Percentiles rank a stretch among this genome's conserved stretches.
Conservation (phyloP, 2,888 invertebrate genomes). For the Apotomis turbidana region DNA sequence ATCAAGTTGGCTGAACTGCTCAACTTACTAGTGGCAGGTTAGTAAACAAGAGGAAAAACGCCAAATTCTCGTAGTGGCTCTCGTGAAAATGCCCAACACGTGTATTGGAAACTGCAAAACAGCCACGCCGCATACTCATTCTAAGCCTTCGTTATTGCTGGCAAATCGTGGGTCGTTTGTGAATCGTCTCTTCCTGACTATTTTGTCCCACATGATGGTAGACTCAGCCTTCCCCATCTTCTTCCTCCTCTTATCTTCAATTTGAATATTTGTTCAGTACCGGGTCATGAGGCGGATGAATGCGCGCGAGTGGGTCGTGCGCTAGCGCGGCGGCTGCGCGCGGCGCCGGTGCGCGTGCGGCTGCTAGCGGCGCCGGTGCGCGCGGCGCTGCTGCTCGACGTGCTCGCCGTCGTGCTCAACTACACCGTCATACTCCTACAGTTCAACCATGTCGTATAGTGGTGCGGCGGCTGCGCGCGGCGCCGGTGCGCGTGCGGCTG, state of each 20-base stretch:
- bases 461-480: background rate
- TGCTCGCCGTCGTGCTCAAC: background rate
- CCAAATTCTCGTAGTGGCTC: no score
- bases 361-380: slow-evolving; percentile 12
- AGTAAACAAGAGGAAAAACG: background rate
- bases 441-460: slow-evolving; percentile 9
- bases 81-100: no score
- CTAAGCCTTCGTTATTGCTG: no score
- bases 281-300: background rate
- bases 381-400: background rate
- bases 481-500: slow-evolving; percentile 12
- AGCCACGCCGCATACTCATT: background rate
- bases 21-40: background rate
- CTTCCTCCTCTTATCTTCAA: no score
- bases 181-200: no score
- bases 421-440: slow-evolving; percentile 14
- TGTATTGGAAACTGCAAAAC: no score
- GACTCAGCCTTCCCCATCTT: no score
- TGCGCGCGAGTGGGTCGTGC: slow-evolving; percentile 5
- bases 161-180: no score
- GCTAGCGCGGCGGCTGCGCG: background rate
- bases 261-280: background rate
- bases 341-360: slow-evolving; percentile 14
- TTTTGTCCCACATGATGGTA: no score
- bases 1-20: background rate